phyloP scores from a whole-genome alignment of 2,797 vertebrate genomes.

The Distichodus sexfasciatus region DNA sequence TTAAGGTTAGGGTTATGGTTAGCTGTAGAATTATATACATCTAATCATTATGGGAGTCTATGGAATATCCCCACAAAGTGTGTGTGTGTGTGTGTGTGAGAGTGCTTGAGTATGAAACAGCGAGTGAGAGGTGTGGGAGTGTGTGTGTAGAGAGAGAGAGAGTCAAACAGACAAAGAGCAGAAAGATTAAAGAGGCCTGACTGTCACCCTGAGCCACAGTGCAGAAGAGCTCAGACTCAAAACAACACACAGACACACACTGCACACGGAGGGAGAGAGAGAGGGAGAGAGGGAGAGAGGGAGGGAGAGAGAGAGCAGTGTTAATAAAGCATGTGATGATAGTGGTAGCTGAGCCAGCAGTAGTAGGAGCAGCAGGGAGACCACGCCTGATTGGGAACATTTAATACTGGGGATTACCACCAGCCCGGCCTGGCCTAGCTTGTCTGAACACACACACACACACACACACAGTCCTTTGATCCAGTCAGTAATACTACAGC shows the following conservation, averaged over 20 bases:
- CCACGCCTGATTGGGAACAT: conserved; percentile 68
- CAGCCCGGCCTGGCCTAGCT: conserved; percentile 41
- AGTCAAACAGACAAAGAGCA: conserved; percentile 18
- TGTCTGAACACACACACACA: conserved; percentile 10
- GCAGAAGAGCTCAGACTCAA: conserved; percentile 5
- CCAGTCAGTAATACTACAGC: too few species aligned
- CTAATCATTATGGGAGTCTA: too few species aligned
- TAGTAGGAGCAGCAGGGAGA: conserved; percentile 56
- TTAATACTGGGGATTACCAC: conserved; percentile 70
- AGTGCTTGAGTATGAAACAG: conserved; percentile 2
- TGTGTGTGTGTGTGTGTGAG: too few species aligned
- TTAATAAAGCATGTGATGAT: conserved; percentile 53
- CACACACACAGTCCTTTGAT: conserved; percentile 8
- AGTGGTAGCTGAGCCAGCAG: conserved; percentile 70
- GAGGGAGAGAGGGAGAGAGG: not conserved
- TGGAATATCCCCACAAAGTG: too few species aligned
- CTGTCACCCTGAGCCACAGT: not conserved
- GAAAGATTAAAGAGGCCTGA: conserved; percentile 22
- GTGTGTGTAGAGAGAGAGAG: conserved; percentile 27
- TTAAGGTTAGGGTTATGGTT: too few species aligned
- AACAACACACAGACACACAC: not conserved
- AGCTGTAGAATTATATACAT: too few species aligned
- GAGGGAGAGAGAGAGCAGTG: conserved; percentile 2
- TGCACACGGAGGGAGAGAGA: not conserved
- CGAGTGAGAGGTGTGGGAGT: not conserved